phyloP scores from a whole-genome alignment of 1,140 invertebrate species.

The Fopius arisanus region DNA sequence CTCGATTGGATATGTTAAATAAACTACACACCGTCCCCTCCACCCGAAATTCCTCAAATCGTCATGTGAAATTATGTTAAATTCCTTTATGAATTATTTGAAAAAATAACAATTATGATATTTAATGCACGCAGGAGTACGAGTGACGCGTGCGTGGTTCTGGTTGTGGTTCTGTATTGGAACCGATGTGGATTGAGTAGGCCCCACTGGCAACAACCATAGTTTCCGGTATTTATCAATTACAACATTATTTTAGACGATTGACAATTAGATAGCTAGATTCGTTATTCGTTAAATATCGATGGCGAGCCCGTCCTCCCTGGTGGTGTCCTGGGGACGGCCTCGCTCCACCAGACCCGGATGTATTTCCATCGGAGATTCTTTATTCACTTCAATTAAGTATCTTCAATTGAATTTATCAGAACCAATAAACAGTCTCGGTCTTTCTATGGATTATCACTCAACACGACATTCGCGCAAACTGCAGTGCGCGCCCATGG shows the following conservation, averaged over 20 bases:
- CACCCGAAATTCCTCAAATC: background rate
- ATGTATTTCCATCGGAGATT: background rate
- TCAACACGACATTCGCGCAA: constrained; percentile 1
- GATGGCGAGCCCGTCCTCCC: background rate
- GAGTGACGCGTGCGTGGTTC: background rate
- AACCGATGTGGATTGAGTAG: background rate
- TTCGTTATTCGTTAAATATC: constrained; percentile 6
- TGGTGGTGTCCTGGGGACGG: background rate
- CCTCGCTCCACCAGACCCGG: background rate
- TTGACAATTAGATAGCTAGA: background rate
- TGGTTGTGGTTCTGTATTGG: background rate
- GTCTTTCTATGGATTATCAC: background rate
- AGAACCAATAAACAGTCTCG: background rate
- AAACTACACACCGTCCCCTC: background rate
- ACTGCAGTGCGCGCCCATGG: background rate
- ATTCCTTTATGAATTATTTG: background rate
- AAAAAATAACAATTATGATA: background rate
- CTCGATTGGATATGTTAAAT: no score
- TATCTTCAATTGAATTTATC: background rate
- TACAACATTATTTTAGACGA: background rate
- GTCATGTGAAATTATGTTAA: background rate
- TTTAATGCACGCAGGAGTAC: background rate
- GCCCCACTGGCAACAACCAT: background rate
- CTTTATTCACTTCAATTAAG: background rate
- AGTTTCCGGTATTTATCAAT: background rate